Conservation (phyloP, 1,140 invertebrate genomes). For the Drosophila ambigua region DNA sequence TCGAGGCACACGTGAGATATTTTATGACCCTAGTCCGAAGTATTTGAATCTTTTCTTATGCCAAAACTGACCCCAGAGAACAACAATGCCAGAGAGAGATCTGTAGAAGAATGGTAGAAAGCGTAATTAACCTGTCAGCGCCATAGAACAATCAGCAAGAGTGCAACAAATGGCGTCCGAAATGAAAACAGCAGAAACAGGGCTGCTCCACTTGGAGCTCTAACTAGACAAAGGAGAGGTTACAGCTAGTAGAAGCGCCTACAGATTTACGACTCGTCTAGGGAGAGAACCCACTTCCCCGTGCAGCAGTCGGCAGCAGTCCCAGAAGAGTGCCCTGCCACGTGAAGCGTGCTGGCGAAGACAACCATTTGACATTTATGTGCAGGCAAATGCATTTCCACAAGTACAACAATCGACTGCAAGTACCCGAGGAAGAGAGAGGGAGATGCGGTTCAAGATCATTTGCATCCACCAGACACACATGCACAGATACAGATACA, state of each 20-base stretch:
- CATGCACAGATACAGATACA: slow-evolving; percentile 22
- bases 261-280: slow-evolving; percentile 69
- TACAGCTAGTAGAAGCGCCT: slow-evolving; percentile 34
- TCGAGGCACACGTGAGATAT: too few relatives aligned
- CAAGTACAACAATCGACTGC: slow-evolving; percentile 49
- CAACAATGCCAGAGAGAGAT: slow-evolving; percentile 11
- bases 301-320: background rate
- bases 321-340: slow-evolving; percentile 18
- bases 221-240: slow-evolving; percentile 40
- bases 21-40: too few relatives aligned
- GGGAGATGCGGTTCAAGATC: slow-evolving; percentile 64
- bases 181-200: slow-evolving; percentile 17
- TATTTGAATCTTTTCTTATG: too few relatives aligned
- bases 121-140: slow-evolving; percentile 73
- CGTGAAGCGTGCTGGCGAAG: slow-evolving; percentile 69
- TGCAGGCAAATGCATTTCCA: slow-evolving; percentile 68
- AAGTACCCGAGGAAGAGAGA: slow-evolving; percentile 25
- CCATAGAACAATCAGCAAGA: slow-evolving; percentile 64
- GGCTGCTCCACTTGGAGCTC: slow-evolving; percentile 38
- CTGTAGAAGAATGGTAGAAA: slow-evolving; percentile 21
- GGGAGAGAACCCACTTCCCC: slow-evolving; percentile 17
- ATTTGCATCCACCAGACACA: slow-evolving; percentile 58
- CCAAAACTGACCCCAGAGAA: slow-evolving; percentile 59
- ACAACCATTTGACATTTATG: slow-evolving; percentile 79
- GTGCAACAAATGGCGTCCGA: slow-evolving; percentile 53